phyloP scores from a whole-genome alignment of 2,113 vertebrate genomes.

The Gallinago undulata region DNA sequence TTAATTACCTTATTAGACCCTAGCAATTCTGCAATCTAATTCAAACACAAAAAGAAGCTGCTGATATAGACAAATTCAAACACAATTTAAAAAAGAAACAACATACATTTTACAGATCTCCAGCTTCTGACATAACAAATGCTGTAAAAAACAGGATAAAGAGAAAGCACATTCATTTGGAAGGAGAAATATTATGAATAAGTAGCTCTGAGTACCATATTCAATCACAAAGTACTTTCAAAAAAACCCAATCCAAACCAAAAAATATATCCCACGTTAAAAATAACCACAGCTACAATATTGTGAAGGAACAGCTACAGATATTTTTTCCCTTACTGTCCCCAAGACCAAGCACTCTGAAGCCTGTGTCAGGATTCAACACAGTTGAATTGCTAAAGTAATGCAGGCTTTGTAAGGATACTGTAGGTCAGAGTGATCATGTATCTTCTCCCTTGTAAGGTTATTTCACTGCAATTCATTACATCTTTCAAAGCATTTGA shows the following conservation, averaged over 20 bases:
- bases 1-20: background rate
- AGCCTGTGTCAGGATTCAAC: background rate
- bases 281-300: background rate
- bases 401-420: background rate
- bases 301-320: background rate
- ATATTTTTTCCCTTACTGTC: background rate
- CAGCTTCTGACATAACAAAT: background rate
- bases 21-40: background rate
- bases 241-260: background rate
- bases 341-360: background rate
- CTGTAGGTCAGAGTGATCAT: background rate
- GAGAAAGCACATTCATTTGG: background rate
- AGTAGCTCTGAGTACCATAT: background rate
- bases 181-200: background rate
- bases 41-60: background rate
- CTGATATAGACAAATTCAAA: background rate
- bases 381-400: background rate
- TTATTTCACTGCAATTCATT: background rate
- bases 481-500: background rate
- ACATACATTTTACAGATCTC: background rate
- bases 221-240: background rate
- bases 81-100: background rate
- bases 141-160: background rate
- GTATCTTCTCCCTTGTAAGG: background rate
- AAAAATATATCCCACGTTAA: background rate